Evolutionary conservation across 2,797 vertebrate species (phyloP).

Genomic region (Artibeus lituratus): DNA sequence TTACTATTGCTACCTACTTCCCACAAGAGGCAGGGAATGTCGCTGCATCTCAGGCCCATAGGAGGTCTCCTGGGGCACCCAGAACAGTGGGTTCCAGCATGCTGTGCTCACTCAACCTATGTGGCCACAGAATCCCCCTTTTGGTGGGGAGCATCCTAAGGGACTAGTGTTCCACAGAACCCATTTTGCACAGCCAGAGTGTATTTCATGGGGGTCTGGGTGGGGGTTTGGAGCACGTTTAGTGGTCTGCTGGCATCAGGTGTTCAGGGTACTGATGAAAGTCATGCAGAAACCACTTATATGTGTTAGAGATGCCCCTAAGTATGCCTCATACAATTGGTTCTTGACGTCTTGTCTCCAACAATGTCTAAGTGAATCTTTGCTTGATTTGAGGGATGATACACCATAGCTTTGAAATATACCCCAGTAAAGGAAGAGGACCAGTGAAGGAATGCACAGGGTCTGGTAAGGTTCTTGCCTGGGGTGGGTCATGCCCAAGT

Average conservation of each 20-base stretch:
- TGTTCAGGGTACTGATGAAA: background rate
- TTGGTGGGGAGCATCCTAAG: background rate
- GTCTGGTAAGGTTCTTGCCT: background rate
- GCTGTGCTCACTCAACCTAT: background rate
- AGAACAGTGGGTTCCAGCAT: background rate
- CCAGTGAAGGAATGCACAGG: background rate
- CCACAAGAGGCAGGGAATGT: fast-evolving
- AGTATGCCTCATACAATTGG: background rate
- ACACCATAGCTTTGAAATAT: background rate
- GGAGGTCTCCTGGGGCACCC: background rate
- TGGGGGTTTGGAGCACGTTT: background rate
- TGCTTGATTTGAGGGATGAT: background rate
- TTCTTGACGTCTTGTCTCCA: background rate
- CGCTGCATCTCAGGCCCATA: background rate
- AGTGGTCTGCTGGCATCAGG: background rate
- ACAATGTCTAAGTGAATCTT: background rate
- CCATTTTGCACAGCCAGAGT: background rate
- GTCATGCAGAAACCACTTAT: background rate
- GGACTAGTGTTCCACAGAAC: background rate
- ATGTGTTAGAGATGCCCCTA: background rate
- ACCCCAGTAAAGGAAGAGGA: background rate
- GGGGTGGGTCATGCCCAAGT: background rate
- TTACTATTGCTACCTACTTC: background rate
- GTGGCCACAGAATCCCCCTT: background rate
- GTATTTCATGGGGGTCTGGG: background rate